A percentile compares a stretch with the other conserved stretches of the same genome.
phyloP scores from a whole-genome alignment of 2,797 vertebrate species.

The Hirundo rustica region DNA sequence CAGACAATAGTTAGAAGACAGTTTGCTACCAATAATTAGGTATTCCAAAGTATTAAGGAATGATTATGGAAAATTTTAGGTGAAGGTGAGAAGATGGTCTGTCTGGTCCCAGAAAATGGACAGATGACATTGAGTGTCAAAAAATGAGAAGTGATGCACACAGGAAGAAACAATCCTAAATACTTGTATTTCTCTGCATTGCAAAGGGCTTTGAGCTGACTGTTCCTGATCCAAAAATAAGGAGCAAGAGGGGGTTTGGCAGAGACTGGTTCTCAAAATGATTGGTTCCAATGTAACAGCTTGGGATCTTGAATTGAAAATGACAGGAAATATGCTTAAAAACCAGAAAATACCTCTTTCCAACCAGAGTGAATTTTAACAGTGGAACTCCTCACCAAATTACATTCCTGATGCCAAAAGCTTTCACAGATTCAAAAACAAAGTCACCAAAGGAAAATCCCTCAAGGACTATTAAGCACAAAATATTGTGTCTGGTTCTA shows the following conservation, averaged over 20 bases:
- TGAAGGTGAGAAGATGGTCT: not conserved
- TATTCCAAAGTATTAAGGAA: not conserved
- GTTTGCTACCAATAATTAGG: not conserved
- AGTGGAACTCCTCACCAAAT: constrained; percentile 13
- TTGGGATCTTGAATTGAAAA: not conserved
- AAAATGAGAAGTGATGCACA: not conserved
- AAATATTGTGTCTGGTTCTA: constrained; percentile 40
- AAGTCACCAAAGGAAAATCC: constrained; percentile 46
- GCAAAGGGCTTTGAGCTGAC: not conserved
- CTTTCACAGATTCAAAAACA: constrained; percentile 10
- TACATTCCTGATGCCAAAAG: not conserved
- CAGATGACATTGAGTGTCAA: not conserved
- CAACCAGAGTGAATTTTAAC: not conserved
- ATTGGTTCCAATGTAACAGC: not conserved
- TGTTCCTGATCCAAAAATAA: not conserved
- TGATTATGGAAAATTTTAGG: not conserved
- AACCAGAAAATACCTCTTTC: not conserved
- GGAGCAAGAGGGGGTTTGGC: not conserved
- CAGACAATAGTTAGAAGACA: not conserved
- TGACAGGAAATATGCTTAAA: not conserved
- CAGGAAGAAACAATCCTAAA: not conserved
- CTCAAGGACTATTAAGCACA: not conserved
- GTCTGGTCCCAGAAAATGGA: not conserved
- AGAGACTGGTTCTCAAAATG: not conserved
- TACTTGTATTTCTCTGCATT: not conserved